A percentile compares a stretch with the other conserved stretches of the same genome.
These are phyloP conservation scores for Miltochrista miniata DNA, from an alignment of 2,888 invertebrate species.

Conservation along the genomic window DNA sequence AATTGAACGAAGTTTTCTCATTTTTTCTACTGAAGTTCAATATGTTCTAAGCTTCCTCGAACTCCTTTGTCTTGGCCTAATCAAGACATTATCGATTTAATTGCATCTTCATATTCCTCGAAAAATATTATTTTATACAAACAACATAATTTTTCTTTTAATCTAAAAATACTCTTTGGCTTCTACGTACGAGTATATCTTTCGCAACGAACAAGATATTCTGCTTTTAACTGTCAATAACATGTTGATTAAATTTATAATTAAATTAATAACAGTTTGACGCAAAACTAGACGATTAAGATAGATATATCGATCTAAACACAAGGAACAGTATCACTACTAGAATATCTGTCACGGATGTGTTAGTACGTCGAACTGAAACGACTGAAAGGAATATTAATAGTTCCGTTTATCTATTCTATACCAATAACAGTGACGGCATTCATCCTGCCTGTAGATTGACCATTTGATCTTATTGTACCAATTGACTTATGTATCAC, in stretches of 20 bases:
- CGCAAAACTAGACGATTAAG: conserved; percentile 27
- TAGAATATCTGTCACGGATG: conserved; percentile 23
- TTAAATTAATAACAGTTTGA: conserved; percentile 18
- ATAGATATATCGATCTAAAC: conserved; percentile 16
- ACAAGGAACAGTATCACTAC: conserved; percentile 16
- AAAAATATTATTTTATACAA: too few relatives aligned
- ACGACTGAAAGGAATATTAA: conserved; percentile 25
- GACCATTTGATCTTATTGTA: conserved; percentile 54
- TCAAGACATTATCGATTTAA: conserved; percentile 34
- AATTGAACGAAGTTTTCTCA: too few relatives aligned
- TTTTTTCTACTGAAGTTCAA: too few relatives aligned
- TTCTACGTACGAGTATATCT: too few relatives aligned
- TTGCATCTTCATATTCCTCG: conserved; percentile 43
- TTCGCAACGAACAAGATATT: conserved; percentile 31
- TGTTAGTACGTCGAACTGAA: conserved; percentile 22
- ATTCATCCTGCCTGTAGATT: conserved; percentile 34
- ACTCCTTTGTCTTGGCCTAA: background rate
- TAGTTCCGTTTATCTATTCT: conserved; percentile 24
- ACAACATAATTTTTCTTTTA: conserved; percentile 21
- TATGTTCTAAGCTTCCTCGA: too few relatives aligned
- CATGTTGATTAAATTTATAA: conserved; percentile 30
- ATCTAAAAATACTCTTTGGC: conserved; percentile 18
- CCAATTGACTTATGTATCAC: conserved; percentile 54
- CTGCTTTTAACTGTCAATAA: conserved; percentile 25
- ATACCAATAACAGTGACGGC: conserved; percentile 28